Percentiles rank a stretch among this genome's conserved stretches.
Evolutionary conservation across 1,140 invertebrate species (phyloP).

Genomic region (Anoplophora glabripennis): DNA sequence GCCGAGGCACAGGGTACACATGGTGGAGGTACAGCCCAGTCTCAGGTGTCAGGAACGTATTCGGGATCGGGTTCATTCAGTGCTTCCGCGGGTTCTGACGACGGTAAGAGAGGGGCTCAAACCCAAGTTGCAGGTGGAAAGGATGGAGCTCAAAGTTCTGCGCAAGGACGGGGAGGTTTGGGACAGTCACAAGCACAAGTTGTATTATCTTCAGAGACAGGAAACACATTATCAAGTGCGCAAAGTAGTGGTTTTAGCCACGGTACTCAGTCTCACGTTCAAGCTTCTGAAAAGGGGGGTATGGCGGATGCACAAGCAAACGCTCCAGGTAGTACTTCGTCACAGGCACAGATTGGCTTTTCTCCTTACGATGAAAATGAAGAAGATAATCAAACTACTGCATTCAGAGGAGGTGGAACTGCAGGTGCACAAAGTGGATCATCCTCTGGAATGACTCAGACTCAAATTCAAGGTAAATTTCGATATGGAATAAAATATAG

Average conservation of each 20-base stretch:
- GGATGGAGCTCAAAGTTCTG: conserved; percentile 69
- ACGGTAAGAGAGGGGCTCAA: conserved; percentile 68
- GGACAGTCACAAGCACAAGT: conserved; percentile 77
- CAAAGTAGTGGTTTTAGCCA: conserved; percentile 68
- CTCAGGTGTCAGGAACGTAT: conserved; percentile 76
- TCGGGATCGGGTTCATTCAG: conserved; percentile 72
- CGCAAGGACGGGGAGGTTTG: conserved; percentile 68
- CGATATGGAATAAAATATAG: conserved; percentile 75
- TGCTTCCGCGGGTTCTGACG: conserved; percentile 76
- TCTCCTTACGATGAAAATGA: conserved; percentile 65
- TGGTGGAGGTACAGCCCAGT: conserved; percentile 68
- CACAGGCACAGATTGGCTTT: conserved; percentile 83
- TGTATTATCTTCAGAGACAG: conserved; percentile 66
- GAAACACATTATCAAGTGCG: conserved; percentile 67
- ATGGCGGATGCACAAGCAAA: conserved; percentile 80
- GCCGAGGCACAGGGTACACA: conserved; percentile 73
- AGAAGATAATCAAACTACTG: conserved; percentile 50
- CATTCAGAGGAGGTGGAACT: conserved; percentile 70
- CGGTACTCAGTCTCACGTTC: conserved; percentile 72
- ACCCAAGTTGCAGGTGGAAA: conserved; percentile 70
- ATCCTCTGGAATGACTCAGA: conserved; percentile 72
- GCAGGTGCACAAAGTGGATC: conserved; percentile 73
- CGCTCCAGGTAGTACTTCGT: conserved; percentile 77
- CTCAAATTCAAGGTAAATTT: conserved; percentile 74
- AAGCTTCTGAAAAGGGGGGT: conserved; percentile 74